phyloP scores from a whole-genome alignment of 2,113 vertebrate species.

The Caranx melampygus region DNA sequence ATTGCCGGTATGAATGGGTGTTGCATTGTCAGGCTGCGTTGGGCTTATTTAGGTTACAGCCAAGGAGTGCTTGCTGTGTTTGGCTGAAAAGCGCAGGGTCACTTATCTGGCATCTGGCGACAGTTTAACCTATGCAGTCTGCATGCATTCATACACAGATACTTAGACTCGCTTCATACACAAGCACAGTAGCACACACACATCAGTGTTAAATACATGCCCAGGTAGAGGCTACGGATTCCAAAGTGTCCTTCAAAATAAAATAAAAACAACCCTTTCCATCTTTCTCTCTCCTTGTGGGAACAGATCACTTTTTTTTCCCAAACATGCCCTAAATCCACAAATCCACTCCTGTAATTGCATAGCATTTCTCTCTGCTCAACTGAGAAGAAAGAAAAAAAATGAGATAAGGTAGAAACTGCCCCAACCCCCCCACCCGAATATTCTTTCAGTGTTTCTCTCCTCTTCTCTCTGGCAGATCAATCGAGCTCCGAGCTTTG shows the following conservation, averaged over 20 bases:
- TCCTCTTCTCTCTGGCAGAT: conserved; percentile 85
- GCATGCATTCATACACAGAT: background rate
- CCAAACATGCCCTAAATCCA: conserved; percentile 45
- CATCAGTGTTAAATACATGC: conserved; percentile 47
- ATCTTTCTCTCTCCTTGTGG: conserved; percentile 11
- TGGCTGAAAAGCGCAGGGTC: conserved; percentile 33
- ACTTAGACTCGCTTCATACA: too few relatives aligned
- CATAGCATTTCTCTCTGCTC: conserved; percentile 35
- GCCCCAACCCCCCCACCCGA: background rate
- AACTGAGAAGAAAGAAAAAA: conserved; percentile 39
- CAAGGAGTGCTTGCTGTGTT: conserved; percentile 1
- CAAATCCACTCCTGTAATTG: conserved; percentile 56
- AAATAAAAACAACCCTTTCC: conserved; percentile 6
- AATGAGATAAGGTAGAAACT: conserved; percentile 25
- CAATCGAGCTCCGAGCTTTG: conserved; percentile 98
- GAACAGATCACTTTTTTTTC: conserved; percentile 47
- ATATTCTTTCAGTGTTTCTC: conserved; percentile 57
- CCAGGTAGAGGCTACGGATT: conserved; percentile 55
- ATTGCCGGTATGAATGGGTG: background rate
- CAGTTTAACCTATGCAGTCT: conserved; percentile 53
- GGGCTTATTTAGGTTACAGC: conserved; percentile 37
- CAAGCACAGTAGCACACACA: conserved; percentile 12
- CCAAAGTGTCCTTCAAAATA: conserved; percentile 57
- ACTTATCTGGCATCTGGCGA: conserved; percentile 46
- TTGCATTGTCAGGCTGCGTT: conserved; percentile 20